Evolutionary conservation across 2,113 vertebrate genomes (phyloP), one percentile per base, ranked within the genome.

Genomic region (Triplophysa tibetana): DNA sequence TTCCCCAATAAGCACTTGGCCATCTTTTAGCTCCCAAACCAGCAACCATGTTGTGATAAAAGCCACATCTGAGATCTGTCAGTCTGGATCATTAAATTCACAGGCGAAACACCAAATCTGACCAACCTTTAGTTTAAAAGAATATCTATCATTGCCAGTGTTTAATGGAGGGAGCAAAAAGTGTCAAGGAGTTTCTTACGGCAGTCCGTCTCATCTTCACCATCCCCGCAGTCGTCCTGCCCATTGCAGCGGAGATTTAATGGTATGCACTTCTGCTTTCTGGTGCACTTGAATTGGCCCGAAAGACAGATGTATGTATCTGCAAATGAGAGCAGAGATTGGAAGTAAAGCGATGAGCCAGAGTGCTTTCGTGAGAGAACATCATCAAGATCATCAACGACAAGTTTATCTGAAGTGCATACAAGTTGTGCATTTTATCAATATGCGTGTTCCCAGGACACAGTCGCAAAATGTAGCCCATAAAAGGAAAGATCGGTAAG

Each of bases 251-350:
- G 94, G 54, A 98, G 94, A 89, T 98, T 99, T 75, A 97, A 87
- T 1, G 97, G 96, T 60, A 99, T 99, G 66, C 98, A 99, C 87
- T 98, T 98, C 88, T 97, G 96, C 77, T 93, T 97, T 88, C 92
- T 94, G 2, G 94, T 95, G 88, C 98, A 99, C 89, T 99, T 99
- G 90, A 99, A 99, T 84, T 99, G 98, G 60, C 97, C 97, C 0
- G 97, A 95, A 82, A 99, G 92, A 82, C 98, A 99, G 84, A 98
- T 94, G 41, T 99, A 97, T 0, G 97, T 96, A 83, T 99, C 98
- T 99, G 86, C 9, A 90, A 89, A 4, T 80, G 4, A 78, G 58
- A 75, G 68, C 8, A 78, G 21, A 81, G 52, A 48, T 76, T 75
- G 58, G 26, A 82, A 23, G 11, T 33, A 21, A 65, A 63, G 60